Conservation (phyloP, 2,797 vertebrate genomes). For the Catamblyrhynchus diadema region DNA sequence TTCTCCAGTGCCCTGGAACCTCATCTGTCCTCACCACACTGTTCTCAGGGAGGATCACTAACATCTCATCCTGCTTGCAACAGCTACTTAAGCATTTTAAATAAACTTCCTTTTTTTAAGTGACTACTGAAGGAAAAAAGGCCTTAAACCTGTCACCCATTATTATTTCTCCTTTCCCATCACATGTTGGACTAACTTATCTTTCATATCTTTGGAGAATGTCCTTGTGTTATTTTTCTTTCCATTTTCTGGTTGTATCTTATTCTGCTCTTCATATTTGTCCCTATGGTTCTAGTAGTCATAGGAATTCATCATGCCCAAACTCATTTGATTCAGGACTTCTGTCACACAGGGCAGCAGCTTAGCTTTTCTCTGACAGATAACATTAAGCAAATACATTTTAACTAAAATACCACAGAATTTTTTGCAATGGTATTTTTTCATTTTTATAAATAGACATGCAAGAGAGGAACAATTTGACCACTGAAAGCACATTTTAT, state of each 20-base stretch:
- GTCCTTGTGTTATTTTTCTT: neutral
- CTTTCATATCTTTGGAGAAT: neutral
- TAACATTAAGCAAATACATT: neutral
- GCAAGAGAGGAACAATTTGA: neutral
- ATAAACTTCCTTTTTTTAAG: neutral
- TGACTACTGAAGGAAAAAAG: neutral
- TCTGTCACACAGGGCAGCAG: neutral
- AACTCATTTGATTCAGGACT: neutral
- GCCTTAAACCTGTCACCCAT: neutral
- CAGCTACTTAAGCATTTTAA: neutral
- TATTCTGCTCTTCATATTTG: neutral
- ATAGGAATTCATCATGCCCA: neutral
- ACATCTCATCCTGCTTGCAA: neutral
- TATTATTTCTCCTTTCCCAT: neutral
- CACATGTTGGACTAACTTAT: neutral
- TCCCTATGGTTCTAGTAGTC: neutral
- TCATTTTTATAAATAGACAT: constrained; percentile 26
- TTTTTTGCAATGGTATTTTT: neutral
- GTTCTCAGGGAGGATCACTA: neutral
- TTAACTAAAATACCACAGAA: neutral
- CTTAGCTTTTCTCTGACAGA: neutral
- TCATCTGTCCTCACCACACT: neutral
- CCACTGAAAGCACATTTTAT: neutral
- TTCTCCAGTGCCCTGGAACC: neutral
- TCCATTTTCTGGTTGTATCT: neutral